Conservation (phyloP, 2,113 vertebrate species). For the Hydrochoerus hydrochaeris region DNA sequence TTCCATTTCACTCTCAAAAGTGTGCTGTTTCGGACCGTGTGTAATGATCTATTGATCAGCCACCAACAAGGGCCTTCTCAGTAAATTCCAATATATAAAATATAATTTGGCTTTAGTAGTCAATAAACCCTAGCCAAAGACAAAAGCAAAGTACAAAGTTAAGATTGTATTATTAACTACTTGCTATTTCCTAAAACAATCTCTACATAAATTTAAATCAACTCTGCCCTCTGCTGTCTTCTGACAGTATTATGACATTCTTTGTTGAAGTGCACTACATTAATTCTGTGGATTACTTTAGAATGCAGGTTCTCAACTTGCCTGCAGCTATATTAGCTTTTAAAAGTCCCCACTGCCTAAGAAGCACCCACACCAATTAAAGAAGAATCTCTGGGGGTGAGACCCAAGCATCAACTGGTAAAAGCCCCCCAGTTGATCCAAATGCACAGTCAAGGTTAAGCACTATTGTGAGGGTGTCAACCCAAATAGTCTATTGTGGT, state of each 20-base stretch:
- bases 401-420: neutral
- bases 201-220: constrained; percentile 70
- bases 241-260: constrained; percentile 59
- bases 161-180: constrained; percentile 49
- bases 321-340: neutral
- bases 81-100: constrained; percentile 51
- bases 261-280: neutral
- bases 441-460: neutral
- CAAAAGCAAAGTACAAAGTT: constrained; percentile 16
- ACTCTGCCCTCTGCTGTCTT: constrained; percentile 78
- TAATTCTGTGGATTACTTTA: neutral
- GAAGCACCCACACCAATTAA: neutral
- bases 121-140: constrained; percentile 57
- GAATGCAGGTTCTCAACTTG: neutral
- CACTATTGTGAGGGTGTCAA: constrained; percentile 37
- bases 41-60: neutral
- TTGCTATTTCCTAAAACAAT: constrained; percentile 30
- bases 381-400: neutral
- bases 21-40: neutral
- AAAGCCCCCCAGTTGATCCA: neutral
- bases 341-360: neutral
- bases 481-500: neutral
- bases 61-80: neutral
- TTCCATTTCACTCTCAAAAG: neutral
- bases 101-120: constrained; percentile 33